These are phyloP conservation scores for Elanus axillaris DNA, from an alignment of 2,113 vertebrate species.

Conservation along the genomic window DNA sequence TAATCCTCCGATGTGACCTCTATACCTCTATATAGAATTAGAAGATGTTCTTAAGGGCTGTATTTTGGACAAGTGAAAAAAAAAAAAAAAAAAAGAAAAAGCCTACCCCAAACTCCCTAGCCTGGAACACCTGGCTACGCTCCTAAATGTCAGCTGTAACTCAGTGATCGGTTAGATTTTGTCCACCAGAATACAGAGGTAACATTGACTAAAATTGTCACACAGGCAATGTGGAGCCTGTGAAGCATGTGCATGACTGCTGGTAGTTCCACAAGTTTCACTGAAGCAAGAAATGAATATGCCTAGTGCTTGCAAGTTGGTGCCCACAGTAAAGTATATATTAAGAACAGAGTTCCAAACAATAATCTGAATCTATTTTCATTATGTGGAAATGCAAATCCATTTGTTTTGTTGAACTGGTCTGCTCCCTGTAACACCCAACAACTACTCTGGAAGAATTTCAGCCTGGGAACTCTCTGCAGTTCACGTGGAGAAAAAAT, in stretches of 20 bases:
- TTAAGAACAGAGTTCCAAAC: background rate
- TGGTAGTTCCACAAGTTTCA: background rate
- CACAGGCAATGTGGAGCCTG: background rate
- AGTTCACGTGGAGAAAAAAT: background rate
- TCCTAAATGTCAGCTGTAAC: background rate
- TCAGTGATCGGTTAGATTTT: background rate
- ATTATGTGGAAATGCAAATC: background rate
- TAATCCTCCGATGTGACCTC: background rate
- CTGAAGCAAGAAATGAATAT: background rate
- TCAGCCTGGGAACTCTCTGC: background rate
- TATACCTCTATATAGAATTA: conserved; percentile 1
- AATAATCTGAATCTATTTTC: background rate
- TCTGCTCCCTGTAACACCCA: background rate
- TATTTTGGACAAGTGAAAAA: background rate
- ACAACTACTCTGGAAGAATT: background rate
- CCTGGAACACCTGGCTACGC: background rate
- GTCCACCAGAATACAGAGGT: background rate
- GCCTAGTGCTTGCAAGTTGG: background rate
- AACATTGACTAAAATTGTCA: background rate
- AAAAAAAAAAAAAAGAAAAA: background rate
- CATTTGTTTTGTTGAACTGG: background rate
- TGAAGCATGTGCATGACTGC: background rate
- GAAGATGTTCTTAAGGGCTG: background rate
- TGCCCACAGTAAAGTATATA: background rate
- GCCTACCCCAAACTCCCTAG: accelerated